phyloP scores from a whole-genome alignment of 2,888 invertebrate genomes.

The Campoplex nolae region DNA sequence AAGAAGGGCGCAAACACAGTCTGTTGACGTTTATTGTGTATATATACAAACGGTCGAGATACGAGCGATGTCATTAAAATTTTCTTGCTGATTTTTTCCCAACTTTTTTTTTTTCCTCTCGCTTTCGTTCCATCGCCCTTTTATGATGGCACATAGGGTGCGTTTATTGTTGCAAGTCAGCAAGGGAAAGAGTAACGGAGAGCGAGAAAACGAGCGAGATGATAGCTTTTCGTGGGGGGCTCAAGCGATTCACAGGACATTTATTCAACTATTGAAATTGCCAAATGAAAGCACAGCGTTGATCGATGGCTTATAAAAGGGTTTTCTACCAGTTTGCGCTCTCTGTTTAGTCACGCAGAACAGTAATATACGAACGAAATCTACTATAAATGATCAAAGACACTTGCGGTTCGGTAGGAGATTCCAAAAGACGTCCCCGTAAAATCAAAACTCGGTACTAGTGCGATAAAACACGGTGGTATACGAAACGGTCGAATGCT shows the following conservation, averaged over 20 bases:
- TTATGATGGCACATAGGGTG: slow-evolving; percentile 68
- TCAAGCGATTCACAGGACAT: slow-evolving; percentile 56
- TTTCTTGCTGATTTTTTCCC: slow-evolving; percentile 73
- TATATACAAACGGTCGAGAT: slow-evolving; percentile 78
- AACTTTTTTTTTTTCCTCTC: slow-evolving; percentile 64
- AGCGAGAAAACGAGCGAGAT: slow-evolving; percentile 1
- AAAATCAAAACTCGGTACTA: slow-evolving; percentile 45
- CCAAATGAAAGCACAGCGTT: slow-evolving; percentile 73
- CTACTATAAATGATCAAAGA: background rate
- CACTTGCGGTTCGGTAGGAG: slow-evolving; percentile 4
- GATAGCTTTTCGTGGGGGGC: slow-evolving; percentile 50
- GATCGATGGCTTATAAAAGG: slow-evolving; percentile 83
- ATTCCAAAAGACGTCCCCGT: slow-evolving; percentile 46
- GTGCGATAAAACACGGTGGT: background rate
- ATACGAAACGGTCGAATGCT: slow-evolving; percentile 15
- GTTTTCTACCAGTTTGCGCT: slow-evolving; percentile 75
- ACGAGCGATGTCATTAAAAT: slow-evolving; percentile 80
- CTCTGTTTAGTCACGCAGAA: slow-evolving; percentile 81
- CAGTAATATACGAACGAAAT: slow-evolving; percentile 61
- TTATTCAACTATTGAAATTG: slow-evolving; percentile 74
- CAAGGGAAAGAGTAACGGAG: slow-evolving; percentile 71
- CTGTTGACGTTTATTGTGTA: slow-evolving; percentile 83
- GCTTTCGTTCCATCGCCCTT: slow-evolving; percentile 50
- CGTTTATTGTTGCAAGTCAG: slow-evolving; percentile 82
- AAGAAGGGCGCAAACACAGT: slow-evolving; percentile 78